phyloP scores from a whole-genome alignment of 2,797 vertebrate genomes.

The Galago senegalensis region DNA sequence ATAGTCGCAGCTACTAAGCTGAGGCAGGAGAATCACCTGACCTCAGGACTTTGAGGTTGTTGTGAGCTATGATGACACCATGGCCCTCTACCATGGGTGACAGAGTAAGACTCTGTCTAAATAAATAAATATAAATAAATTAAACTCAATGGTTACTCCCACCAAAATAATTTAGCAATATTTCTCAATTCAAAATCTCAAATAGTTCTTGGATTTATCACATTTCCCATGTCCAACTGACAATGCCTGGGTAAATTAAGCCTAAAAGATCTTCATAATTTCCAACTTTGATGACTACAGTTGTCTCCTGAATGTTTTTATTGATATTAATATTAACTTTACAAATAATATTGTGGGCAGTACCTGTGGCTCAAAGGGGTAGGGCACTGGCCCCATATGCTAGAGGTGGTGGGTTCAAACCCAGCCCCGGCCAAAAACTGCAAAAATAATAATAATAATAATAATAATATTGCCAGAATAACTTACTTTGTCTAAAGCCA shows the following conservation, averaged over 20 bases:
- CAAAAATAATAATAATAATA: no score
- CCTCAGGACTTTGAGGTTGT: no score
- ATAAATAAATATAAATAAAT: not conserved
- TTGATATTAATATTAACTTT: not conserved
- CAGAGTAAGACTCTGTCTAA: no score
- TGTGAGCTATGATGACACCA: no score
- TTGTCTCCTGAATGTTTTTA: not conserved
- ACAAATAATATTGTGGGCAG: not conserved
- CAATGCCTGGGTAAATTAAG: not conserved
- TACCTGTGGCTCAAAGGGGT: no score
- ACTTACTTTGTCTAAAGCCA: conserved; percentile 30
- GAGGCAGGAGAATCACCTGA: no score
- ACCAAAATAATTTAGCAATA: not conserved
- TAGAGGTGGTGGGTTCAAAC: no score
- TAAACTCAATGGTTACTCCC: not conserved
- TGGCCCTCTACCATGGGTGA: no score
- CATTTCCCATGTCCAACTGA: not conserved
- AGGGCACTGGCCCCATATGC: no score
- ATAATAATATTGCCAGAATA: not conserved
- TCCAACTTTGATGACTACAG: not conserved
- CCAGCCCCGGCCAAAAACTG: no score
- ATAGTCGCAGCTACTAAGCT: no score
- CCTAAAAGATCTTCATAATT: not conserved
- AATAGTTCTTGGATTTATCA: not conserved
- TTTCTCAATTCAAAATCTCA: not conserved